Conservation (phyloP, 2,113 vertebrate species). For the Campylorhamphus procurvoides region DNA sequence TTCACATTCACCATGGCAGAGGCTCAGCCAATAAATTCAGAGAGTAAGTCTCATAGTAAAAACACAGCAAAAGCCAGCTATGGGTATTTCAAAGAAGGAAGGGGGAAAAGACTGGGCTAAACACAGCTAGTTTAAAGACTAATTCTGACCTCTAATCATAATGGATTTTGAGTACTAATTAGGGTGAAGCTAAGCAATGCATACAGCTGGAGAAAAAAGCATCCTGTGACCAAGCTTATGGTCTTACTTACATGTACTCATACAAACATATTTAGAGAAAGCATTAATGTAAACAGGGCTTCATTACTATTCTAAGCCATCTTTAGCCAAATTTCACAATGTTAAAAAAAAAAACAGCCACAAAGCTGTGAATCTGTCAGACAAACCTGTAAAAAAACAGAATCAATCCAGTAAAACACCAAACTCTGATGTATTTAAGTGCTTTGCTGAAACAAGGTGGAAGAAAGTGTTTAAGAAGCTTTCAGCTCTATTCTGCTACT, state of each 20-base stretch:
- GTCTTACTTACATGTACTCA: not conserved
- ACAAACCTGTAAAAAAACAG: not conserved
- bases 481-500: not conserved
- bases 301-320: not conserved
- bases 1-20: not conserved
- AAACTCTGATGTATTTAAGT: not conserved
- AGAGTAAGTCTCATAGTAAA: not conserved
- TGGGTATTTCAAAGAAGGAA: not conserved
- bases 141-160: not conserved
- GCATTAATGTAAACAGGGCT: not conserved
- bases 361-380: not conserved
- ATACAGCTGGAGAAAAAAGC: not conserved
- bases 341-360: not conserved
- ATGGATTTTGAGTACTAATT: not conserved
- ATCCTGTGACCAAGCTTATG: not conserved
- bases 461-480: not conserved
- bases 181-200: not conserved
- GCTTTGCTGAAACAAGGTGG: not conserved
- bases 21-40: not conserved
- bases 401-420: not conserved
- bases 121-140: not conserved
- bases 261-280: not conserved
- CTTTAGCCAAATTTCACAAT: not conserved
- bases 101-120: not conserved
- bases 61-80: not conserved